These are phyloP conservation scores for Cynopterus brachyotis DNA, from an alignment of 2,113 vertebrate species.

Conservation along the genomic window DNA sequence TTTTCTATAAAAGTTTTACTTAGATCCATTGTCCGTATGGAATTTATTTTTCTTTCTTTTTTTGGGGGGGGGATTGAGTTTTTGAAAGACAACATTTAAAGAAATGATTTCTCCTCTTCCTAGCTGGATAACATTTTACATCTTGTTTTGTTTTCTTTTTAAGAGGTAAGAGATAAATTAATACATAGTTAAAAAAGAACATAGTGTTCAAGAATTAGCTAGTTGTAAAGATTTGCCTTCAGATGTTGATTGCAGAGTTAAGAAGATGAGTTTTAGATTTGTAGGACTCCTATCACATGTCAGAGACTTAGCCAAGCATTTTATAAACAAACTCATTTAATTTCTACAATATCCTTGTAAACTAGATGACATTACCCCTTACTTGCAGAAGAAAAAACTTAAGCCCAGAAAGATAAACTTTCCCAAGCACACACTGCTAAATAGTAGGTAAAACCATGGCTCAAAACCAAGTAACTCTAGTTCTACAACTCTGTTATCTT, in stretches of 20 bases:
- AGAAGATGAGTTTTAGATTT: not conserved
- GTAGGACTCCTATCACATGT: not conserved
- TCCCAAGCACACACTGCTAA: not conserved
- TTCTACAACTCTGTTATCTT: not conserved
- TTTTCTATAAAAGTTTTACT: not conserved
- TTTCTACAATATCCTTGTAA: not conserved
- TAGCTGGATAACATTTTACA: not conserved
- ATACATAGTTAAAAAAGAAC: not conserved
- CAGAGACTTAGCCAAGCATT: not conserved
- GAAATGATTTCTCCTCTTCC: not conserved
- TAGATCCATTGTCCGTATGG: not conserved
- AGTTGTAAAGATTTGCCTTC: not conserved
- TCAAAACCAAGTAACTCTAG: not conserved
- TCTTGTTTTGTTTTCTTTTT: not conserved
- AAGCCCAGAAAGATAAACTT: not conserved
- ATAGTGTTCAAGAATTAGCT: not conserved
- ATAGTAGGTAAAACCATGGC: not conserved
- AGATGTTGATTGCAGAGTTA: not conserved
- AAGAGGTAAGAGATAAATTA: not conserved
- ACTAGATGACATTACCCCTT: not conserved
- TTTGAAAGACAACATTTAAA: not conserved
- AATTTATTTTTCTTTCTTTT: too few species aligned
- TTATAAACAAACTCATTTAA: not conserved
- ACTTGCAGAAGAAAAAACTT: not conserved
- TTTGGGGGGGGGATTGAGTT: not conserved